Conservation (phyloP, 2,888 invertebrate species). For the Leptothorax acervorum region DNA sequence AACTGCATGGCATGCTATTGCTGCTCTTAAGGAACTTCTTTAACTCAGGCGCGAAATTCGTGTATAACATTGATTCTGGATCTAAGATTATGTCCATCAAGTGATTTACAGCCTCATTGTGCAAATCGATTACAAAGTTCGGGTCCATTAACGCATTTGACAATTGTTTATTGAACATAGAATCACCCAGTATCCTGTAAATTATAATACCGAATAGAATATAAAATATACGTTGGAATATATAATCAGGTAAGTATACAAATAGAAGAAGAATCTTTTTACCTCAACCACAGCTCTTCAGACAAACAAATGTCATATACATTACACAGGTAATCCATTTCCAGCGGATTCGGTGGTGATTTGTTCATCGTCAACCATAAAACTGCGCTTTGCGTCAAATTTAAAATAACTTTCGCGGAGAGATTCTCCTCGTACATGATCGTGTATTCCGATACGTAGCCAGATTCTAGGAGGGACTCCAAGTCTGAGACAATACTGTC, state of each 20-base stretch:
- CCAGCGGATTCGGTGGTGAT: constrained; percentile 78
- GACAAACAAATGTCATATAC: constrained; percentile 78
- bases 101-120: constrained; percentile 90
- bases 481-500: constrained; percentile 70
- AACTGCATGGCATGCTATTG: constrained; percentile 88
- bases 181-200: constrained; percentile 81
- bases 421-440: constrained; percentile 75
- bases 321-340: constrained; percentile 79
- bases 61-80: constrained; percentile 87
- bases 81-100: constrained; percentile 88
- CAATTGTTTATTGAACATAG: constrained; percentile 76
- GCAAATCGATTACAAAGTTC: constrained; percentile 88
- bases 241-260: background rate
- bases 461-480: constrained; percentile 77
- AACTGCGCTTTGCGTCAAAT: constrained; percentile 77
- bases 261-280: constrained; percentile 27
- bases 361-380: constrained; percentile 82
- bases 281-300: constrained; percentile 83
- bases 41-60: constrained; percentile 90
- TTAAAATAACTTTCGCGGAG: constrained; percentile 76
- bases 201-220: constrained; percentile 3
- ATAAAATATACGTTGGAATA: background rate
- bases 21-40: constrained; percentile 85
- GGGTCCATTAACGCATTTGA: constrained; percentile 87
- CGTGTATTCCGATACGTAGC: constrained; percentile 81